Evolutionary conservation across 2,888 invertebrate genomes (phyloP).

Genomic region (Idaea aversata): DNA sequence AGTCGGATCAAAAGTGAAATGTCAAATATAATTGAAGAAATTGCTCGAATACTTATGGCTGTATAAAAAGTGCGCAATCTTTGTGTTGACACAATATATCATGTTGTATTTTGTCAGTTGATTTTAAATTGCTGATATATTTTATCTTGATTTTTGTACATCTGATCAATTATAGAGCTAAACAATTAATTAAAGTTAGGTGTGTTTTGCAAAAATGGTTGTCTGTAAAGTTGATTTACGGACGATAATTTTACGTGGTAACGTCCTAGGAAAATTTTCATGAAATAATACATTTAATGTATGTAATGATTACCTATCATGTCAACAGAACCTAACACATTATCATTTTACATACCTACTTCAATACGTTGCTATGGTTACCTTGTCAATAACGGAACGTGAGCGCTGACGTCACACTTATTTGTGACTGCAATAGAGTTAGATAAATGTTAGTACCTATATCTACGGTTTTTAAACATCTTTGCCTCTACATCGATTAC

Average conservation of each 20-base stretch:
- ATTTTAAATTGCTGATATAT: constrained; percentile 29
- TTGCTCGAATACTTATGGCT: constrained; percentile 35
- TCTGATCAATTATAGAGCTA: constrained; percentile 3
- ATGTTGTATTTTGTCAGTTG: constrained; percentile 27
- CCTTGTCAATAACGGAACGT: too few species aligned
- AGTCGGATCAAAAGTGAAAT: constrained; percentile 36
- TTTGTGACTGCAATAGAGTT: too few species aligned
- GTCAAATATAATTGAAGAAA: constrained; percentile 46
- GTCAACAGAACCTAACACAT: too few species aligned
- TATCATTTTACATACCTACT: too few species aligned
- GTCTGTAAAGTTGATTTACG: too few species aligned
- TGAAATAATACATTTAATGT: too few species aligned
- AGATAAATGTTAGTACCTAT: not conserved
- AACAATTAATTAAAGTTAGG: not conserved
- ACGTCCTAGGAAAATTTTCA: too few species aligned
- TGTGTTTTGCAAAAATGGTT: too few species aligned
- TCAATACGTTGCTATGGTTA: too few species aligned
- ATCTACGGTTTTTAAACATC: not conserved
- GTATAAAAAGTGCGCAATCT: constrained; percentile 30
- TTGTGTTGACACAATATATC: constrained; percentile 42
- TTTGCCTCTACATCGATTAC: constrained; percentile 43
- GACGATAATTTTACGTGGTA: too few species aligned
- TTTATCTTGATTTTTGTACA: constrained; percentile 25
- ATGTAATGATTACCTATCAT: too few species aligned
- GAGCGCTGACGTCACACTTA: too few species aligned